phyloP scores from a whole-genome alignment of 2,113 vertebrate species.

The Neogobius melanostomus region DNA sequence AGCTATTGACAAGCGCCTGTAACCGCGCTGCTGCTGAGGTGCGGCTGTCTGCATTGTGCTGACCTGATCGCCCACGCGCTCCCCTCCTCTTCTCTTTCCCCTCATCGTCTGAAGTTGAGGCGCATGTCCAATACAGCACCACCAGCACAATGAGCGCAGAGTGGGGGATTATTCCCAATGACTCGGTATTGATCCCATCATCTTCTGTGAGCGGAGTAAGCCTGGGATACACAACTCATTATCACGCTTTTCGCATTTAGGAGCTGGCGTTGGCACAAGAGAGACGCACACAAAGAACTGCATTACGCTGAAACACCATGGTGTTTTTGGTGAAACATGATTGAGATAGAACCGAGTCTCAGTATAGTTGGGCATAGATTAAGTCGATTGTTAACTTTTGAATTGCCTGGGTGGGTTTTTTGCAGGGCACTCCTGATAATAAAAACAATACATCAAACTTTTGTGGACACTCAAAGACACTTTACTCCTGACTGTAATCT shows the following conservation, averaged over 20 bases:
- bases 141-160: constrained; percentile 19
- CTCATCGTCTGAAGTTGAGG: constrained; percentile 14
- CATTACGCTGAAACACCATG: no score
- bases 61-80: constrained; percentile 39
- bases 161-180: constrained; percentile 12
- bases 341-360: no score
- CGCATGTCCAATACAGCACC: constrained; percentile 26
- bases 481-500: no score
- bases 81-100: not conserved
- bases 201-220: constrained; percentile 26
- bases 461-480: no score
- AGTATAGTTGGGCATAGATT: no score
- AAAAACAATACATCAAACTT: no score
- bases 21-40: constrained; percentile 68
- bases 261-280: not conserved
- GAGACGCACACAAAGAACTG: not conserved
- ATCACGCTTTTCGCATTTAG: not conserved
- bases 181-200: constrained; percentile 32
- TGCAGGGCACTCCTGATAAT: no score
- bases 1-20: constrained; percentile 74
- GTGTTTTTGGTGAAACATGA: no score
- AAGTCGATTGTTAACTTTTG: no score
- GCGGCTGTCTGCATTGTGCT: constrained; percentile 51
- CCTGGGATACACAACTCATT: constrained; percentile 10
- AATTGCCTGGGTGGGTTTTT: no score